A percentile compares a stretch with the other conserved stretches of the same genome.
These are phyloP conservation scores for Strix occidentalis DNA, from an alignment of 2,797 vertebrate genomes.

Conservation along the genomic window DNA sequence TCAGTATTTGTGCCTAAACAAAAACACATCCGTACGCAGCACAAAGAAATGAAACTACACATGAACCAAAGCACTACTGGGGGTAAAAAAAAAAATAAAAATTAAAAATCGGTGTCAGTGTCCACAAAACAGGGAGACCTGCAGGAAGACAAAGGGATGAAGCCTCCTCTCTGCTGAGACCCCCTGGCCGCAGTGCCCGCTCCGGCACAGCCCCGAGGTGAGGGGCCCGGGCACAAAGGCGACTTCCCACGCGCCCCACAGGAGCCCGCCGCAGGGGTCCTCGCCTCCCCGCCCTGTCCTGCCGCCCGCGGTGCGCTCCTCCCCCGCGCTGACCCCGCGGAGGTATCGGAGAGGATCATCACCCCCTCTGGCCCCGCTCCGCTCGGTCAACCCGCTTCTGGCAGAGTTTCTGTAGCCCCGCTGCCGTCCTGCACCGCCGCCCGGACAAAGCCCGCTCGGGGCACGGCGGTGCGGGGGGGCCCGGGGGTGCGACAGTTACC, in stretches of 20 bases:
- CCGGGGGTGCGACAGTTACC: not conserved
- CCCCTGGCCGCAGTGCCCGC: too few relatives aligned
- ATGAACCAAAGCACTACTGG: fast-evolving
- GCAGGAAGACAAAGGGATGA: not conserved
- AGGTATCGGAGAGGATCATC: not conserved
- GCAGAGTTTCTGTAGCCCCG: not conserved
- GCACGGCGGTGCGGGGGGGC: not conserved
- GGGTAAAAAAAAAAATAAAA: too few relatives aligned
- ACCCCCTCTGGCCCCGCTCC: too few relatives aligned
- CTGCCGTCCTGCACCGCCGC: not conserved
- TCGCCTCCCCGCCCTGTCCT: not conserved
- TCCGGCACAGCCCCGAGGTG: too few relatives aligned
- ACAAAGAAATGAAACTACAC: fast-evolving
- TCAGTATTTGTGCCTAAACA: fast-evolving
- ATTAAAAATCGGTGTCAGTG: fast-evolving
- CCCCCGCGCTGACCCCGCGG: not conserved
- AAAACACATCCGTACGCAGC: fast-evolving
- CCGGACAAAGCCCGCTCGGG: not conserved
- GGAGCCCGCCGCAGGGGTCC: too few relatives aligned
- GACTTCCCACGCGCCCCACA: fast-evolving
- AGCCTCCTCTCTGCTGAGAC: not conserved
- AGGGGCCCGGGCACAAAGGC: not conserved
- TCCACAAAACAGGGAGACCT: fast-evolving
- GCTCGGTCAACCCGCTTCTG: not conserved
- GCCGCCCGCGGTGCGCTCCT: not conserved